Evolutionary conservation across 2,888 invertebrate genomes (phyloP).

Genomic region (Steinernema hermaphroditum): DNA sequence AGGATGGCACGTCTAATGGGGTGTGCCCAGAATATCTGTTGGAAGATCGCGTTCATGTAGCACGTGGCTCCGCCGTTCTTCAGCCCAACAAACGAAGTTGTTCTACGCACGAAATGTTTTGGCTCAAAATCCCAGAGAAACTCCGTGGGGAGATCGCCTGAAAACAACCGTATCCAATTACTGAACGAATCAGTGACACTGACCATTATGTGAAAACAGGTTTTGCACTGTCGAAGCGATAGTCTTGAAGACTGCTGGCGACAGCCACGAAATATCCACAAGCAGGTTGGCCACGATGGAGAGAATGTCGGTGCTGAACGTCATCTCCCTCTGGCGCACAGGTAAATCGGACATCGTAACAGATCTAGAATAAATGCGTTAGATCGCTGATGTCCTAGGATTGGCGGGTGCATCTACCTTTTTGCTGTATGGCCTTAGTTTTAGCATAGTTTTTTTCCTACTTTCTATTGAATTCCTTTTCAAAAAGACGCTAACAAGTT

Average conservation of each 20-base stretch:
- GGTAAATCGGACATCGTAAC: constrained; percentile 1
- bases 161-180: neutral
- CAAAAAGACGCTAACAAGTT: too few species aligned
- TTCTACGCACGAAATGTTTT: constrained; percentile 85
- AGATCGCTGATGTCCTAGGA: too few species aligned
- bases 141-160: constrained; percentile 1
- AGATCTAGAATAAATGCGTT: constrained; percentile 10
- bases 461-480: too few species aligned
- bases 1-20: constrained; percentile 11
- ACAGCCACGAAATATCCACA: neutral
- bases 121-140: constrained; percentile 79
- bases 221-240: constrained; percentile 4
- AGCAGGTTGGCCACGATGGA: neutral
- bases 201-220: constrained; percentile 3
- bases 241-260: neutral
- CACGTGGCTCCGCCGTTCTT: constrained; percentile 98
- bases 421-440: too few species aligned
- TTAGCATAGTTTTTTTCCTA: too few species aligned
- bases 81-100: constrained; percentile 89
- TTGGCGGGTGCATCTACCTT: too few species aligned
- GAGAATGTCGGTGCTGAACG: neutral
- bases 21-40: constrained; percentile 73
- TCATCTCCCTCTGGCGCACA: neutral
- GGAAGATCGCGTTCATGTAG: constrained; percentile 97
- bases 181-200: neutral